These are phyloP conservation scores for Heliconius ethilla DNA, from an alignment of 2,888 invertebrate genomes.

Conservation along the genomic window DNA sequence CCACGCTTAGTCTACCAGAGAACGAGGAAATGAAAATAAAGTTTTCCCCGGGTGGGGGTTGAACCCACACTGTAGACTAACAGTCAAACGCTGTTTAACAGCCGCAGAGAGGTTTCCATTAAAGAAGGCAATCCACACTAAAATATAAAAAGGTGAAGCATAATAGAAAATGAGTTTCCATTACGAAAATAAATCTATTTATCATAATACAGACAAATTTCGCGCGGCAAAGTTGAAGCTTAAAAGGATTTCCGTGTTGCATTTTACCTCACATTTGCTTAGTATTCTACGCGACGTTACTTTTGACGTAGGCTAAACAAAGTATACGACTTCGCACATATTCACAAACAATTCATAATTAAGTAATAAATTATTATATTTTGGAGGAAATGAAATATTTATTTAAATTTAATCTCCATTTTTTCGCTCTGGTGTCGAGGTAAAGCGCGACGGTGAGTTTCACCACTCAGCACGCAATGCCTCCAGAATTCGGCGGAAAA, in stretches of 20 bases:
- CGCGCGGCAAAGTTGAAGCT: conserved; percentile 27
- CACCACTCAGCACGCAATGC: too few species aligned
- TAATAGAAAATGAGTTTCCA: conserved; percentile 11
- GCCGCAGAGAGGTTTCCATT: neutral
- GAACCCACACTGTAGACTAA: too few species aligned
- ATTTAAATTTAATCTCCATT: too few species aligned
- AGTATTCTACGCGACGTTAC: conserved; percentile 1
- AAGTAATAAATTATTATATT: neutral
- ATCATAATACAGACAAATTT: conserved; percentile 34
- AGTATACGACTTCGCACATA: conserved; percentile 4
- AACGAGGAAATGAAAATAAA: too few species aligned
- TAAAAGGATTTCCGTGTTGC: conserved; percentile 42
- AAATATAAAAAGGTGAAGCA: neutral
- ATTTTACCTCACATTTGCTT: conserved; percentile 20
- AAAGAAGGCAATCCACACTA: neutral
- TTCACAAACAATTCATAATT: conserved; percentile 5
- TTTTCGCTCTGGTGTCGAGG: too few species aligned
- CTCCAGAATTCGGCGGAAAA: too few species aligned
- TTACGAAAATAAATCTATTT: conserved; percentile 18
- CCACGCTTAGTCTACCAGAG: too few species aligned
- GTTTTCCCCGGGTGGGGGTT: too few species aligned
- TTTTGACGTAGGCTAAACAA: conserved; percentile 11
- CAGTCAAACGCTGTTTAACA: too few species aligned
- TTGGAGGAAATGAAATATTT: neutral
- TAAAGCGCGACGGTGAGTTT: too few species aligned